Conservation (phyloP, 2,888 invertebrate genomes). For the Boloria euphrosyne region DNA sequence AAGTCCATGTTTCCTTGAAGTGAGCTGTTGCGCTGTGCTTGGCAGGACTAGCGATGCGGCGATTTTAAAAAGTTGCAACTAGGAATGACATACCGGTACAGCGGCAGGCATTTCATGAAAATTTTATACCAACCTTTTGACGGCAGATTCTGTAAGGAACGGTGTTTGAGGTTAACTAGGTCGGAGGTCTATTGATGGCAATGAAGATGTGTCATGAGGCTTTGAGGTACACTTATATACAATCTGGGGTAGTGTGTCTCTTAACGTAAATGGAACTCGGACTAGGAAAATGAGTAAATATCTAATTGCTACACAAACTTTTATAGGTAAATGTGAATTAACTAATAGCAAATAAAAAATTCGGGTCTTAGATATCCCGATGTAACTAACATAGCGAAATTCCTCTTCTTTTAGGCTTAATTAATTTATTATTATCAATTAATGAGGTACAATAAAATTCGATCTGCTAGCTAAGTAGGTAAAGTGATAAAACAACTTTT, state of each 20-base stretch:
- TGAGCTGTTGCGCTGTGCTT: conserved; percentile 28
- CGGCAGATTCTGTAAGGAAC: conserved; percentile 65
- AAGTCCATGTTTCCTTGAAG: conserved; percentile 28
- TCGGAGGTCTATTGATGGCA: conserved; percentile 21
- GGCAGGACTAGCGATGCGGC: conserved; percentile 31
- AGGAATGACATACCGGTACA: conserved; percentile 18
- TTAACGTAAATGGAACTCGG: conserved; percentile 21
- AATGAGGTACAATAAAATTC: no score
- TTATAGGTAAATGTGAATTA: conserved; percentile 3
- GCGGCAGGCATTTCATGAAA: conserved; percentile 21
- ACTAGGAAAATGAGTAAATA: conserved; percentile 8
- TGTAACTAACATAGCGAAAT: no score
- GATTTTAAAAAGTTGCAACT: conserved; percentile 39
- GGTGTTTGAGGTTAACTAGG: conserved; percentile 60
- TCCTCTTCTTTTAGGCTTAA: no score
- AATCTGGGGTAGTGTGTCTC: conserved; percentile 45
- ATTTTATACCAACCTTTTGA: conserved; percentile 58
- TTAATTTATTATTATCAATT: no score
- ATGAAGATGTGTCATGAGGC: conserved; percentile 21
- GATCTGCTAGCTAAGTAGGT: no score
- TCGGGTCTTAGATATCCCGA: no score
- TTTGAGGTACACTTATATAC: conserved; percentile 5
- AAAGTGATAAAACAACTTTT: no score
- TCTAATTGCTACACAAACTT: conserved; percentile 4
- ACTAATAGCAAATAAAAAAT: not conserved